Conservation (phyloP, 2,113 vertebrate genomes). For the Seriola aureovittata region DNA sequence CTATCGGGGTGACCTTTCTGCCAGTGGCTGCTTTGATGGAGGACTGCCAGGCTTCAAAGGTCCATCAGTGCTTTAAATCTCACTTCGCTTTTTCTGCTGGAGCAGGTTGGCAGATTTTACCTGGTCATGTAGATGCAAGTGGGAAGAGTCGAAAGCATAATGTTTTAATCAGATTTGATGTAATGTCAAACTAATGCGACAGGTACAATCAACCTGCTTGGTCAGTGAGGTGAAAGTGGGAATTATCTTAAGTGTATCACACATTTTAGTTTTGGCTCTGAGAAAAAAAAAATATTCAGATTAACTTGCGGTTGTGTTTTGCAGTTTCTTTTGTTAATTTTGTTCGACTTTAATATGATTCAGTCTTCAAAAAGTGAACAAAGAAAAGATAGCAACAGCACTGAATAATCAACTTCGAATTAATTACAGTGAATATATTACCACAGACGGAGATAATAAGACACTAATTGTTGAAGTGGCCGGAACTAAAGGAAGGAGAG, state of each 20-base stretch:
- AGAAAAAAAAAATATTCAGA: no score
- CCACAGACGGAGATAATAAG: neutral
- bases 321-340: neutral
- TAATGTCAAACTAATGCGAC: neutral
- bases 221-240: no score
- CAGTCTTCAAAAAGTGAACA: no score
- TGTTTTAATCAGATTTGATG: neutral
- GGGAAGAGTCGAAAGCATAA: neutral
- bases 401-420: neutral
- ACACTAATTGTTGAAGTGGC: neutral
- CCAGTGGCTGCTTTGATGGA: slow-evolving; percentile 33
- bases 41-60: slow-evolving; percentile 25
- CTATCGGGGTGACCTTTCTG: slow-evolving; percentile 38
- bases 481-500: neutral
- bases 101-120: neutral
- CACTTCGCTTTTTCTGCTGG: neutral
- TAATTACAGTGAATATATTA: neutral
- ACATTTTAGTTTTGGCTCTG: neutral
- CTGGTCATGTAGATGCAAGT: neutral
- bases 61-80: neutral
- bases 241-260: neutral
- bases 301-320: neutral
- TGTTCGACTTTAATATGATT: no score
- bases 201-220: neutral
- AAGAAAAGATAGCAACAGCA: neutral